Conservation (phyloP, 1,140 invertebrate species). For the Neocloeon triangulifer region DNA sequence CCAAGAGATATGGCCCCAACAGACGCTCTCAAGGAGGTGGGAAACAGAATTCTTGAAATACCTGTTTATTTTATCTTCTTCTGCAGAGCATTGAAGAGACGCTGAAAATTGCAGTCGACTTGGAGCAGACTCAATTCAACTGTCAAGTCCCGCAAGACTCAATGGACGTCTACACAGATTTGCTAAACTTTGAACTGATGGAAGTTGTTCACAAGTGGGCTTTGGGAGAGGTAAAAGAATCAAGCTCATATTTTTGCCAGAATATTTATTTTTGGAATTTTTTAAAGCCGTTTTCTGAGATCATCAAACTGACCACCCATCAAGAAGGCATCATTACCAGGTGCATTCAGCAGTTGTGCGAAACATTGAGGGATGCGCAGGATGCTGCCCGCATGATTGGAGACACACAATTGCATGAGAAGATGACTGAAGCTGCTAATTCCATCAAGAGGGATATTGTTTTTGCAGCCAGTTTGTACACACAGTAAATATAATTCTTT, state of each 20-base stretch:
- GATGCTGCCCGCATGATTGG: conserved; percentile 86
- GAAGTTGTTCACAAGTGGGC: conserved; percentile 95
- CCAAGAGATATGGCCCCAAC: conserved; percentile 23
- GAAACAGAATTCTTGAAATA: no score
- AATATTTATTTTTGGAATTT: conserved; percentile 7
- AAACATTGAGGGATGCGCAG: conserved; percentile 76
- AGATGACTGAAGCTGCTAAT: conserved; percentile 87
- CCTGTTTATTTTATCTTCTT: no score
- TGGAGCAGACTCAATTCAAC: conserved; percentile 5
- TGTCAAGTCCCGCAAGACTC: no score
- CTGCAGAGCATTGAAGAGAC: no score
- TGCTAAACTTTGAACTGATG: conserved; percentile 76
- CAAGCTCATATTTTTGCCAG: conserved; percentile 1
- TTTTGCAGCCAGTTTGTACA: conserved; percentile 92
- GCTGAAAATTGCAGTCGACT: conserved; percentile 2
- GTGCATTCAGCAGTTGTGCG: conserved; percentile 89
- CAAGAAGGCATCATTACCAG: conserved; percentile 97
- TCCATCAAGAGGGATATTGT: conserved; percentile 95
- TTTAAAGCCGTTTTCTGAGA: conserved; percentile 66
- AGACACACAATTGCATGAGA: conserved; percentile 67
- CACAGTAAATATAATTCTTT: no score
- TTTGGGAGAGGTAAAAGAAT: conserved; percentile 42
- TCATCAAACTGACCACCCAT: conserved; percentile 71
- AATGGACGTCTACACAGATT: no score
- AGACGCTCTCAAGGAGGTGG: conserved; percentile 23